These are phyloP conservation scores for Phenacoccus solenopsis DNA, from an alignment of 1,140 invertebrate species.

Conservation along the genomic window DNA sequence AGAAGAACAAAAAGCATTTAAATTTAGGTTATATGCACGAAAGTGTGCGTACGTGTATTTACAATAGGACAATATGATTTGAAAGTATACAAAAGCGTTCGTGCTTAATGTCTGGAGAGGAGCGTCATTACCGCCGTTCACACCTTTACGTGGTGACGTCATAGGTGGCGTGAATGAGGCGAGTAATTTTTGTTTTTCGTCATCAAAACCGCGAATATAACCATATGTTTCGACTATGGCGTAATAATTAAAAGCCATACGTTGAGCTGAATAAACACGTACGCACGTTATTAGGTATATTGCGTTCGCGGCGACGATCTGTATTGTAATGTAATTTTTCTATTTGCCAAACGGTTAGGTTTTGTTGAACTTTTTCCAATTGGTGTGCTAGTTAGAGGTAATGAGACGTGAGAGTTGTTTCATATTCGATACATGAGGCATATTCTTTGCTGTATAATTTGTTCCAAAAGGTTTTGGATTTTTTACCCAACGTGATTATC, in stretches of 20 bases:
- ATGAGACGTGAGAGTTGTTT: too few species aligned
- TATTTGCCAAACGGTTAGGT: too few species aligned
- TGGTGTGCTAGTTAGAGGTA: too few species aligned
- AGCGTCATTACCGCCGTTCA: neutral
- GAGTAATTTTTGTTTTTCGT: neutral
- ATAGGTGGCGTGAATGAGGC: neutral
- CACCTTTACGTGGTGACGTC: neutral
- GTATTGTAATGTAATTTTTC: too few species aligned
- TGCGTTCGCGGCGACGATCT: neutral
- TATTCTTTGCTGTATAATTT: too few species aligned
- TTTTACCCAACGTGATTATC: too few species aligned
- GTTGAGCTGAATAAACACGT: neutral
- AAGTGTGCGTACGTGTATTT: neutral
- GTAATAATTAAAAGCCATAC: neutral
- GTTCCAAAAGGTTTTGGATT: too few species aligned
- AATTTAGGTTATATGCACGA: neutral
- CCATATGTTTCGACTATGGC: neutral
- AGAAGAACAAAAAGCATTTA: neutral
- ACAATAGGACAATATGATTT: neutral
- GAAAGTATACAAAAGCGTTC: neutral
- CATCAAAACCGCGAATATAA: neutral
- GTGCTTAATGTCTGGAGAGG: neutral
- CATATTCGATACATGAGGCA: too few species aligned
- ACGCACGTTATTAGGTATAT: neutral
- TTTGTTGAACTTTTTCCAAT: too few species aligned